Evolutionary conservation across 2,888 invertebrate species (phyloP), one percentile per base, ranked within the genome.

Genomic region (Invenusta paracnida): DNA sequence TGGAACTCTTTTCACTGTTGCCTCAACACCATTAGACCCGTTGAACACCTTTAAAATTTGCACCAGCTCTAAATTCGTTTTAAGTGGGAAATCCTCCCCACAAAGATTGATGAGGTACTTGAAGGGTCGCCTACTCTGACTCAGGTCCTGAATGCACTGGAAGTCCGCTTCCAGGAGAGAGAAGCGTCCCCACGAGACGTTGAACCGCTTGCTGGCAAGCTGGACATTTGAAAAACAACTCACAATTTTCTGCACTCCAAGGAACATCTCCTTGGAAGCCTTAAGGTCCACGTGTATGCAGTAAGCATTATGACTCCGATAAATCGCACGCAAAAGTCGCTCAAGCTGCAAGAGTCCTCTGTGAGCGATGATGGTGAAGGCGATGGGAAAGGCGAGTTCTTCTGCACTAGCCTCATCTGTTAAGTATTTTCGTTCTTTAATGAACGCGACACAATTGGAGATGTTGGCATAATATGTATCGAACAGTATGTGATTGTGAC

Each of bases 261-360:
- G 84, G 82, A 87, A 88, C 0, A 89, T 85, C 0, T 84, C 85
- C 1, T 82, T 67, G 1, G 86, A 29, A 0, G 90, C 86, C 73
- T 90, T 90, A n/a, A 85, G 88, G 85, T 91, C 91, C 0, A 91
- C 89, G 84, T 90, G 90, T 11, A 91, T 88, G 87, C 91, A 91
- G 87, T 90, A 91, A 25, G 89, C 84, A 86, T 91, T 90, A 83
- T 90, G 90, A 2, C 89, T 89, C 2, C 89, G 87, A 86, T 91
- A 91, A 30, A 91, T 89, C 1, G 89, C 87, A 13, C 90, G 87
- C 23, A 91, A 87, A 1, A 90, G 86, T 27, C 89, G 88, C 82
- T 90, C 89, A 0, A 88, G 88, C 82, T 90, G 90, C n/a, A n/a
- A n/a, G n/a, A n/a, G n/a, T n/a, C n/a, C n/a, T n/a, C n/a, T n/a